These are phyloP conservation scores for Aphodius granarius DNA, from an alignment of 2,888 invertebrate species.

Conservation along the genomic window DNA sequence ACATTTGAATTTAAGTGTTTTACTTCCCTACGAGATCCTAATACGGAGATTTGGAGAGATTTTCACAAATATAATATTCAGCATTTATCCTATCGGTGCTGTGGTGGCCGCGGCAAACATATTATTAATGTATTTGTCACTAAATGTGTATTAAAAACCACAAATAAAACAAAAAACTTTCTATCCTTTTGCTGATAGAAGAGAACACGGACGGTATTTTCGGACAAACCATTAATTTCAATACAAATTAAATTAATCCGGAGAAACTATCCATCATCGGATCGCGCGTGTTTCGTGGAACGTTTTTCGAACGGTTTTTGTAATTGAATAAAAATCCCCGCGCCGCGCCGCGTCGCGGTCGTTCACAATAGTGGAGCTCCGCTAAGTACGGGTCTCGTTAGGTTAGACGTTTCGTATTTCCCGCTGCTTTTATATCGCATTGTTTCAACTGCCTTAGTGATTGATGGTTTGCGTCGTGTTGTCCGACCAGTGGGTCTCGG, in stretches of 20 bases:
- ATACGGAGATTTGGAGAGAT: neutral
- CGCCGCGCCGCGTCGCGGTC: slow-evolving; percentile 40
- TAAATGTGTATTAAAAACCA: neutral
- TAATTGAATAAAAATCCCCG: slow-evolving; percentile 46
- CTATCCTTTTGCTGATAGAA: neutral
- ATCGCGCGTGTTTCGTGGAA: slow-evolving; percentile 45
- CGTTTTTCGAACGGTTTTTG: slow-evolving; percentile 46
- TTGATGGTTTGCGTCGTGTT: slow-evolving; percentile 56
- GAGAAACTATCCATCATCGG: slow-evolving; percentile 47
- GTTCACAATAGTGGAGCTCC: slow-evolving; percentile 32
- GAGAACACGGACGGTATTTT: neutral
- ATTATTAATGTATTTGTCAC: too few species aligned
- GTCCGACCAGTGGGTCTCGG: slow-evolving; percentile 52
- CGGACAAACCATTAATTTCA: slow-evolving; percentile 24
- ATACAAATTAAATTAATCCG: slow-evolving; percentile 33
- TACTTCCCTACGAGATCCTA: neutral
- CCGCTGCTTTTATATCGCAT: slow-evolving; percentile 52
- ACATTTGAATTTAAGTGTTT: slow-evolving; percentile 30
- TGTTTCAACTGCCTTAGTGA: slow-evolving; percentile 54
- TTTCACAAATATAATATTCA: neutral
- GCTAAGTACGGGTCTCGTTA: neutral
- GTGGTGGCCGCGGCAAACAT: too few species aligned
- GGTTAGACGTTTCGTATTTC: slow-evolving; percentile 50
- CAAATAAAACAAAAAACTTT: neutral
- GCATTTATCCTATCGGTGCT: too few species aligned